Percentiles rank a stretch among this genome's conserved stretches.
Evolutionary conservation across 2,797 vertebrate genomes (phyloP).

Genomic region (Cryptoprocta ferox): DNA sequence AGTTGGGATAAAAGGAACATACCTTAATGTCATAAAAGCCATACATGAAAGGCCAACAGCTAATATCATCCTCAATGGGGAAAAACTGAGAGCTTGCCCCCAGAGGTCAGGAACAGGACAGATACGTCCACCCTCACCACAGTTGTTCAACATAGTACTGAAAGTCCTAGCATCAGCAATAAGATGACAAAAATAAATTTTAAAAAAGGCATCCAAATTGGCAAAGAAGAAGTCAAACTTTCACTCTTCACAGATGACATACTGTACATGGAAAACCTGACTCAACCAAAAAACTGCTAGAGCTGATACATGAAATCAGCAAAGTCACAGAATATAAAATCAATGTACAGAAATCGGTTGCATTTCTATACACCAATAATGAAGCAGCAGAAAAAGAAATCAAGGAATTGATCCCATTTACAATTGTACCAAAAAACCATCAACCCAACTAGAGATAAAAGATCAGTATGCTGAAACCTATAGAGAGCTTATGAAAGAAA

Average conservation of each 20-base stretch:
- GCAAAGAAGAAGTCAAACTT: not conserved
- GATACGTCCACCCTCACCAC: not conserved
- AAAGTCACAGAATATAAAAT: not conserved
- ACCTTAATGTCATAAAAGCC: not conserved
- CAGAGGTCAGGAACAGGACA: not conserved
- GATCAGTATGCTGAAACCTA: not conserved
- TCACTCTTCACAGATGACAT: not conserved
- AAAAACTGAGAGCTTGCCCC: not conserved
- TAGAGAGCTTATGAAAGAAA: not conserved
- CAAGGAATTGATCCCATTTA: not conserved
- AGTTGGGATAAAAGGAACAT: not conserved
- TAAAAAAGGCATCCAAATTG: not conserved
- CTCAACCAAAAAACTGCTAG: not conserved
- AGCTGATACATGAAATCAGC: not conserved
- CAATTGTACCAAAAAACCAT: not conserved
- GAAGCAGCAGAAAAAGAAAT: not conserved
- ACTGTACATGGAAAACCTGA: not conserved
- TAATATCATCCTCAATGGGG: not conserved
- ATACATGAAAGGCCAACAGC: not conserved
- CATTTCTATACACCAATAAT: not conserved
- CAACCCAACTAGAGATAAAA: not conserved
- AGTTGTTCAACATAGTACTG: not conserved
- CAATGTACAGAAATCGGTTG: not conserved
- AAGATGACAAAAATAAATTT: not conserved
- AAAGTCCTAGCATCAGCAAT: not conserved